Evolutionary conservation across 1,140 invertebrate species (phyloP).

Genomic region (Propsilocerus akamusi): DNA sequence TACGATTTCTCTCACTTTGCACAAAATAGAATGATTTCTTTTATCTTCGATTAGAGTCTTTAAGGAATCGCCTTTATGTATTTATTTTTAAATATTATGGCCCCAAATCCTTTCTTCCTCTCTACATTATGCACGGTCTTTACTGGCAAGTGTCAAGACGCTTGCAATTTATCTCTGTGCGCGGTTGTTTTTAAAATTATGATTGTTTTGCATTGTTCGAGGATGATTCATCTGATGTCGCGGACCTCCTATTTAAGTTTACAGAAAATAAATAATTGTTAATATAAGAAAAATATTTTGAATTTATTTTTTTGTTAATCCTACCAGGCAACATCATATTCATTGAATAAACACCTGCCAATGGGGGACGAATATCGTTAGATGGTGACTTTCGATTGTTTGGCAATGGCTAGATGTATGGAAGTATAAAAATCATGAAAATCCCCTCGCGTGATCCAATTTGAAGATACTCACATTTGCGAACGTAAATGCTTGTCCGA

Average conservation of each 20-base stretch:
- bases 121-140: neutral
- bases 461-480: conserved; percentile 18
- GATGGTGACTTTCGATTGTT: conserved; percentile 23
- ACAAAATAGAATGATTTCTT: too few relatives aligned
- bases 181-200: neutral
- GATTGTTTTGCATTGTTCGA: neutral
- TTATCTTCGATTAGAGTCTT: too few relatives aligned
- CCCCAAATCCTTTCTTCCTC: neutral
- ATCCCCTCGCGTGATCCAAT: too few relatives aligned
- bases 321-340: conserved; percentile 1
- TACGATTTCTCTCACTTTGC: too few relatives aligned
- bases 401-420: conserved; percentile 13
- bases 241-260: neutral
- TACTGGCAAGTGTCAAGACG: too few relatives aligned
- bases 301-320: neutral
- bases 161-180: neutral
- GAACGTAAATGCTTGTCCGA: conserved; percentile 22
- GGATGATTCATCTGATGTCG: neutral
- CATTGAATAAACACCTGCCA: conserved; percentile 21
- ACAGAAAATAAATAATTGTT: neutral
- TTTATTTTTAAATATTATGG: neutral
- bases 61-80: too few relatives aligned
- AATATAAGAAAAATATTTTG: neutral
- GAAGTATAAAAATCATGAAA: neutral
- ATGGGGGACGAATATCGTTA: conserved; percentile 20